A percentile compares a stretch with the other conserved stretches of the same genome.
Conservation (phyloP, 1,140 invertebrate genomes). For the Triops cancriformis region DNA sequence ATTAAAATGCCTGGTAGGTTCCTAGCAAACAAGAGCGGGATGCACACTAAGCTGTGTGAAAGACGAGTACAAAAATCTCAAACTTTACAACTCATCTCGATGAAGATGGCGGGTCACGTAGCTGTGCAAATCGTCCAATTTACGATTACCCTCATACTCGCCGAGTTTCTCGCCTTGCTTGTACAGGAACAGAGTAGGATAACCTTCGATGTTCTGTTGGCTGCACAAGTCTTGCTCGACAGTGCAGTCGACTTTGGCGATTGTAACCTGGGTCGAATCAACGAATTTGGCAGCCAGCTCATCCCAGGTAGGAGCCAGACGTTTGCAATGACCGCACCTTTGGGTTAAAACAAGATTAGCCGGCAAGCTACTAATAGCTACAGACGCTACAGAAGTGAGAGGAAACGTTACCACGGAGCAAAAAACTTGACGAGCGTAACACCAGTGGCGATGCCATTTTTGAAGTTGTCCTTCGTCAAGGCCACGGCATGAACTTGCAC, state of each 20-base stretch:
- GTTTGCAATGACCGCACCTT: conserved; percentile 61
- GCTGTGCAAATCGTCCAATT: conserved; percentile 54
- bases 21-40: not conserved
- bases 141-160: conserved; percentile 62
- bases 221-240: conserved; percentile 53
- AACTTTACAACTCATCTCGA: conserved; percentile 52
- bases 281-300: conserved; percentile 56
- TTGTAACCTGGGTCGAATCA: conserved; percentile 45
- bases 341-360: conserved; percentile 28
- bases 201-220: conserved; percentile 56
- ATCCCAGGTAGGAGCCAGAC: conserved; percentile 60
- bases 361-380: not conserved
- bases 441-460: conserved; percentile 42
- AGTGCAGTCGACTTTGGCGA: conserved; percentile 64
- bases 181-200: conserved; percentile 58
- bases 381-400: conserved; percentile 12
- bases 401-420: conserved; percentile 56
- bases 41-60: not conserved
- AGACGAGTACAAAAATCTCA: not conserved
- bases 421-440: conserved; percentile 65
- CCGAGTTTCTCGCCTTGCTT: conserved; percentile 54
- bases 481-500: conserved; percentile 33
- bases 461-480: conserved; percentile 38
- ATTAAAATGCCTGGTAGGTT: not conserved
- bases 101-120: conserved; percentile 50